A percentile compares a stretch with the other conserved stretches of the same genome.
Evolutionary conservation across 2,113 vertebrate species (phyloP).

Genomic region (Chionis minor): DNA sequence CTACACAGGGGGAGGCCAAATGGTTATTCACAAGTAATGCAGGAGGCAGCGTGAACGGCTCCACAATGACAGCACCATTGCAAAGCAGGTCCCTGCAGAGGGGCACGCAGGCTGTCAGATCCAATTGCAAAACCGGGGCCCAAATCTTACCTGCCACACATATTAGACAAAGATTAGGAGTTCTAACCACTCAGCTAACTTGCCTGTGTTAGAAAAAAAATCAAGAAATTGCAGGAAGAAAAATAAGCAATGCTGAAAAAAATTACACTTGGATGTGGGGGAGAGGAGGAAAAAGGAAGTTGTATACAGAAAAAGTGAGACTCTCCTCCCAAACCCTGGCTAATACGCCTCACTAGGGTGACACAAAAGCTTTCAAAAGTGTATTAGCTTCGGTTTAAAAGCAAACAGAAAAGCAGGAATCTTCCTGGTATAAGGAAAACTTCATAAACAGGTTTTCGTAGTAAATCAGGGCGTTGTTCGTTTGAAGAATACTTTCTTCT

Average conservation of each 20-base stretch:
- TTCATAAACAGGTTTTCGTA: neutral
- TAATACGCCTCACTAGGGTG: neutral
- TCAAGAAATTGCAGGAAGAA: neutral
- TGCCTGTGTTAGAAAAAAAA: neutral
- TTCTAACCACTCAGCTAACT: neutral
- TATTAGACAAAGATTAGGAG: neutral
- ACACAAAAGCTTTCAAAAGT: neutral
- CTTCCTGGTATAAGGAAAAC: neutral
- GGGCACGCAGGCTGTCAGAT: rapidly evolving
- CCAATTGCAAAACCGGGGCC: neutral
- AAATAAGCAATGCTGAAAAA: neutral
- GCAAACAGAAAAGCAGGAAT: neutral
- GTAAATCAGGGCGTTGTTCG: neutral
- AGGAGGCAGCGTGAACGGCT: rapidly evolving
- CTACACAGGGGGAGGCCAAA: neutral
- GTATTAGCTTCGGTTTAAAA: neutral
- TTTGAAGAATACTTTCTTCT: neutral
- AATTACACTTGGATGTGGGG: neutral
- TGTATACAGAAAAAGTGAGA: neutral
- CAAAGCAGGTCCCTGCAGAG: neutral
- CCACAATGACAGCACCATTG: rapidly evolving
- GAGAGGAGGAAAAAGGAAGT: neutral
- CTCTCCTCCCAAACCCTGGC: neutral
- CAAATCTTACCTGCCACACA: neutral
- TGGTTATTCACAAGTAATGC: neutral